These are phyloP conservation scores for Holcopasites calliopsidis DNA, from an alignment of 1,140 invertebrate genomes.

Conservation along the genomic window DNA sequence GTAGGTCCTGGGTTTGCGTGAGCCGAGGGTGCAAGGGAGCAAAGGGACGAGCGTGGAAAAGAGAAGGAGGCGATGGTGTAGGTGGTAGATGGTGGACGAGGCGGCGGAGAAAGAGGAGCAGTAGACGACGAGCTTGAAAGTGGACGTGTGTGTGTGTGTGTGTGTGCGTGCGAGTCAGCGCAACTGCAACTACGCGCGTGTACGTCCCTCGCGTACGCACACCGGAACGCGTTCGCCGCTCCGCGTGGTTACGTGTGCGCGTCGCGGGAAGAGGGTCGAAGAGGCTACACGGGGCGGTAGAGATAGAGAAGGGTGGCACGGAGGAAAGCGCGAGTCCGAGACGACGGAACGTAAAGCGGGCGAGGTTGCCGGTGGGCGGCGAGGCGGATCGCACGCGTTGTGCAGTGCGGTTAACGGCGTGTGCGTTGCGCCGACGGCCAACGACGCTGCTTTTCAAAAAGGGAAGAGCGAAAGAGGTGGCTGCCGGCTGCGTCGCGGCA, in stretches of 20 bases:
- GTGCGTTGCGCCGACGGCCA: constrained; percentile 77
- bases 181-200: constrained; percentile 46
- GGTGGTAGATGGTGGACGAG: not conserved
- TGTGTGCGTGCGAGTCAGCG: constrained; percentile 47
- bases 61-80: constrained; percentile 19
- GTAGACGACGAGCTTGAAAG: not conserved
- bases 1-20: constrained; percentile 74
- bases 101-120: not conserved
- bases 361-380: constrained; percentile 40
- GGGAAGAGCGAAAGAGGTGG: constrained; percentile 55
- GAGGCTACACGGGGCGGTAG: constrained; percentile 49
- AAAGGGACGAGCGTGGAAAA: constrained; percentile 33
- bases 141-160: too few species aligned
- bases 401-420: constrained; percentile 76
- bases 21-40: constrained; percentile 48
- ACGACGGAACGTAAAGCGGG: constrained; percentile 35
- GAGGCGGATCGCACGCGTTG: constrained; percentile 72
- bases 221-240: constrained; percentile 21
- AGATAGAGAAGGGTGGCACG: constrained; percentile 24
- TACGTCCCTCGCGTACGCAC: not conserved
- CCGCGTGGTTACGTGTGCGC: constrained; percentile 39
- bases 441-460: constrained; percentile 69
- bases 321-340: constrained; percentile 46
- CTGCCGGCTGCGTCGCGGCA: too few species aligned
- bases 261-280: constrained; percentile 61